Conservation (phyloP, 2,888 invertebrate species). For the Pristionchus japonicus region DNA sequence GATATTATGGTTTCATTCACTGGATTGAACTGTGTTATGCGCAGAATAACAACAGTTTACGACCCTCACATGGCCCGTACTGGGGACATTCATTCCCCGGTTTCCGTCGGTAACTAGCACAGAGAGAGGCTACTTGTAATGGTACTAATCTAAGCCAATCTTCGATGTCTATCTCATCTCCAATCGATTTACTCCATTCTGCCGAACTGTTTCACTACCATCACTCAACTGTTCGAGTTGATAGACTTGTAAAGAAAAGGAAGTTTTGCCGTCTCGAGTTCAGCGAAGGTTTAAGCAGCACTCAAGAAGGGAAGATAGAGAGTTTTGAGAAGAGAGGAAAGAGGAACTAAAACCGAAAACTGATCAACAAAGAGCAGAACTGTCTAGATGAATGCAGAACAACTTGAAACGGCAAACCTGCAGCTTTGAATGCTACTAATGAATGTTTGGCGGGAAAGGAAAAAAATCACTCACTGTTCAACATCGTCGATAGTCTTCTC, state of each 20-base stretch:
- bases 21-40: no score
- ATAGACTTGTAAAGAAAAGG: background rate
- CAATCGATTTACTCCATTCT: background rate
- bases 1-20: no score
- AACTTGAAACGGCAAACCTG: background rate
- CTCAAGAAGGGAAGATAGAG: background rate
- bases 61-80: no score
- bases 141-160: background rate
- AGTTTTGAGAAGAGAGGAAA: background rate
- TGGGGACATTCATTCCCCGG: no score
- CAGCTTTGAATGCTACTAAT: background rate
- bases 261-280: background rate
- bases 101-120: background rate
- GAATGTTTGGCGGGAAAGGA: background rate
- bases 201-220: constrained; percentile 1
- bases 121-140: constrained; percentile 7
- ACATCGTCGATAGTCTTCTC: constrained; percentile 71
- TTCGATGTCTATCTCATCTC: background rate
- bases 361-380: background rate
- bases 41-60: no score
- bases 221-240: background rate
- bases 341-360: background rate
- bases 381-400: background rate
- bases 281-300: background rate
- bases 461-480: constrained; percentile 60